A percentile compares a stretch with the other conserved stretches of the same genome.
Conservation (phyloP, 2,888 invertebrate genomes). For the Standfussiana lucernea region DNA sequence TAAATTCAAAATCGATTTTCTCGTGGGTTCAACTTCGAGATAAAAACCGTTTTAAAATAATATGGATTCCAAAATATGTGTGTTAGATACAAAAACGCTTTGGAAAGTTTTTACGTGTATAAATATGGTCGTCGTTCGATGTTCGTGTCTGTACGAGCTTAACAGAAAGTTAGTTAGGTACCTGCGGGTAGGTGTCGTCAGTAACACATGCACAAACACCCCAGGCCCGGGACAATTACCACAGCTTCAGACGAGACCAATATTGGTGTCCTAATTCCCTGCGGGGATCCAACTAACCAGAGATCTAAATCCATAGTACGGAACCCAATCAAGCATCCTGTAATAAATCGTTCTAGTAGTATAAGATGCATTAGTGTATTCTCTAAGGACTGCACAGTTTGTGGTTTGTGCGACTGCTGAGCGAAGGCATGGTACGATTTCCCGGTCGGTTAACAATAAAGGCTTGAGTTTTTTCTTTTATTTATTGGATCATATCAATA, state of each 20-base stretch:
- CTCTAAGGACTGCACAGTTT: constrained; percentile 9
- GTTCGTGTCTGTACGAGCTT: background rate
- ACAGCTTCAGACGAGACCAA: background rate
- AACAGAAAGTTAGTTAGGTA: background rate
- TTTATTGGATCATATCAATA: background rate
- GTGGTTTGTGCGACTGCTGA: background rate
- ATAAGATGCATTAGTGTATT: constrained; percentile 14
- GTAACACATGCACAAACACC: background rate
- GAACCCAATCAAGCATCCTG: constrained; percentile 29
- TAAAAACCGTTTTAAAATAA: background rate
- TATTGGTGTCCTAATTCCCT: constrained; percentile 26
- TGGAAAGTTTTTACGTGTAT: background rate
- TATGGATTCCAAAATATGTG: background rate
- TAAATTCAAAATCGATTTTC: background rate
- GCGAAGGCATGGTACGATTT: background rate
- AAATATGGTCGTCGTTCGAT: no score
- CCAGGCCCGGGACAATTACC: constrained; percentile 6
- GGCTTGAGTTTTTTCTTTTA: background rate
- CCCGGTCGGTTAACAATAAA: background rate
- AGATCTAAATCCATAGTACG: constrained; percentile 2
- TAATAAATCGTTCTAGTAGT: constrained; percentile 23
- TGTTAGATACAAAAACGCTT: background rate
- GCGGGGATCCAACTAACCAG: background rate
- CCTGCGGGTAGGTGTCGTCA: background rate
- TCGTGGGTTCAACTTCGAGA: background rate